Percentiles rank a stretch among this genome's conserved stretches.
These are phyloP conservation scores for Aleiodes alternator DNA, from an alignment of 2,888 invertebrate genomes.

Conservation along the genomic window DNA sequence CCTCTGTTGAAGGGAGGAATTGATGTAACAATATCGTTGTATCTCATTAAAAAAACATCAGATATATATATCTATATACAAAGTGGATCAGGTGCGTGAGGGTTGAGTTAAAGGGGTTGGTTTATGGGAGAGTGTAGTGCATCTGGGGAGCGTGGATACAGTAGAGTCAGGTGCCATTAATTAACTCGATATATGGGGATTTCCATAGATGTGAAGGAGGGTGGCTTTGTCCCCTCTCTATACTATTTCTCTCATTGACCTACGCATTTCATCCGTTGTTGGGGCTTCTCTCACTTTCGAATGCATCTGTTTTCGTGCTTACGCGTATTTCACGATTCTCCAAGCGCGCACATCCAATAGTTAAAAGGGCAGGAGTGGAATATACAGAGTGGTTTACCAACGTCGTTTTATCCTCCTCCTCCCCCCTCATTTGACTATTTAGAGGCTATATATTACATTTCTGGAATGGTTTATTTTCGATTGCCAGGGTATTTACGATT, in stretches of 20 bases:
- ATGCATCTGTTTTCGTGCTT: constrained; percentile 27
- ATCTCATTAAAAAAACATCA: constrained; percentile 29
- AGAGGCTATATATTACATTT: constrained; percentile 17
- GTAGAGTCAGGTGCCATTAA: constrained; percentile 22
- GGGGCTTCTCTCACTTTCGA: constrained; percentile 8
- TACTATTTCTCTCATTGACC: background rate
- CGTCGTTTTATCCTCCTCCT: constrained; percentile 8
- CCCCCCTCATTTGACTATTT: constrained; percentile 18
- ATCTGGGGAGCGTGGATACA: constrained; percentile 14
- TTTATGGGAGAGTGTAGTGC: constrained; percentile 14
- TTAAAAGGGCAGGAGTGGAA: constrained; percentile 33
- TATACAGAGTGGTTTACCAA: constrained; percentile 26
- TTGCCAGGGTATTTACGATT: constrained; percentile 53
- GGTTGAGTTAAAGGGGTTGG: constrained; percentile 28
- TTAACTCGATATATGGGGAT: constrained; percentile 28
- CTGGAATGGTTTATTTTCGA: constrained; percentile 49
- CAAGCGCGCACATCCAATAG: constrained; percentile 41
- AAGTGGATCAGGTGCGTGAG: constrained; percentile 20
- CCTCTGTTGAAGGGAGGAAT: background rate
- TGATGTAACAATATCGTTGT: constrained; percentile 7
- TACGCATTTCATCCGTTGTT: constrained; percentile 21
- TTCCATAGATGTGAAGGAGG: constrained; percentile 2
- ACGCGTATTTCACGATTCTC: constrained; percentile 28
- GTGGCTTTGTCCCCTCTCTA: background rate
- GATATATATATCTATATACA: constrained; percentile 31